These are phyloP conservation scores for Plebejus argus DNA, from an alignment of 2,888 invertebrate genomes.

Conservation along the genomic window DNA sequence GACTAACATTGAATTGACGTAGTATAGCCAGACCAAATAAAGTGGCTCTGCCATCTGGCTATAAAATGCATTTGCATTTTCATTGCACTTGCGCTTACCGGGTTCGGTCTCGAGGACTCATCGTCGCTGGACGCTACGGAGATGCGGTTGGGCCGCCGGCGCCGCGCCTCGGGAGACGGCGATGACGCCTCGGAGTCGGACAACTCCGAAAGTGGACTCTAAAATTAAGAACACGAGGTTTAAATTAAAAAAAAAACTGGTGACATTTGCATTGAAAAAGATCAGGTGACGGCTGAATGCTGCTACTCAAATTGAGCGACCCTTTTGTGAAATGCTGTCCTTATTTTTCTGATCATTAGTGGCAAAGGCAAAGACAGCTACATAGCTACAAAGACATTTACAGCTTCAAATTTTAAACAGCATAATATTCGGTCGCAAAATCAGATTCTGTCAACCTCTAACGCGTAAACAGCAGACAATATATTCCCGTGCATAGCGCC, in stretches of 20 bases:
- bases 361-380: too few relatives aligned
- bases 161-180: slow-evolving; percentile 57
- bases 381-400: not conserved
- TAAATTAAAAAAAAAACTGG: slow-evolving; percentile 18
- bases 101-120: slow-evolving; percentile 57
- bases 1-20: too few relatives aligned
- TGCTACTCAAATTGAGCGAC: not conserved
- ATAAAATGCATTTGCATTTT: too few relatives aligned
- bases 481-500: slow-evolving; percentile 64
- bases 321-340: not conserved
- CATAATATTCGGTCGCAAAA: not conserved
- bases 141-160: slow-evolving; percentile 62
- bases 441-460: slow-evolving; percentile 44
- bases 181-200: slow-evolving; percentile 80
- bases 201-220: slow-evolving; percentile 81
- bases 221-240: slow-evolving; percentile 40
- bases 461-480: slow-evolving; percentile 42
- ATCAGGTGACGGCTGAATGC: not conserved
- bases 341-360: too few relatives aligned
- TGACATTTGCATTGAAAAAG: not conserved
- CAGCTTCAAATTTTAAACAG: not conserved
- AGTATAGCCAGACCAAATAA: not conserved
- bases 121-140: slow-evolving; percentile 74
- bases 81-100: too few relatives aligned
- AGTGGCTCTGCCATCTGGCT: not conserved